Conservation (phyloP, 2,797 vertebrate genomes). For the Pagetopsis macropterus region DNA sequence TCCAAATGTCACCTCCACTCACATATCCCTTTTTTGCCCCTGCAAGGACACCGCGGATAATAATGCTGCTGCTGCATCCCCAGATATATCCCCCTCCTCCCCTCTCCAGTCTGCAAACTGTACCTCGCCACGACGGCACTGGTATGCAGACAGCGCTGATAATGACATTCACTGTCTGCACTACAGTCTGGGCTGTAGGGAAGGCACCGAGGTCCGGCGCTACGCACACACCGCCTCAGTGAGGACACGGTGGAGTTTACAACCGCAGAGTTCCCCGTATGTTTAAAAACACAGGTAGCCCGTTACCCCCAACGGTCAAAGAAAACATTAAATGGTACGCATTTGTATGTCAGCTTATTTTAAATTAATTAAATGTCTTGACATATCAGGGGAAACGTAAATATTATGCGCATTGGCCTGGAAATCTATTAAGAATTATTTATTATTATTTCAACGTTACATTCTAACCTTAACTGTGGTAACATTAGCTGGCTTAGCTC, state of each 20-base stretch:
- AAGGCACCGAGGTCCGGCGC: conserved; percentile 47
- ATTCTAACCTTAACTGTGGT: conserved; percentile 14
- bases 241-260: conserved; percentile 35
- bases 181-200: conserved; percentile 72
- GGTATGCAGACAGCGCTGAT: conserved; percentile 83
- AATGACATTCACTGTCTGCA: conserved; percentile 85
- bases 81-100: conserved; percentile 29
- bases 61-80: conserved; percentile 45
- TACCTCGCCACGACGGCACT: conserved; percentile 70
- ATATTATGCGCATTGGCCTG: neutral
- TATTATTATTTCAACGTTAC: neutral
- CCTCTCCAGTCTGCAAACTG: conserved; percentile 61
- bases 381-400: neutral
- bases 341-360: neutral
- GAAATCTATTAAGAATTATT: neutral
- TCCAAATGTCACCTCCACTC: conserved; percentile 37
- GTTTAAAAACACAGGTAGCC: conserved; percentile 4
- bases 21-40: conserved; percentile 37
- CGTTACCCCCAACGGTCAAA: neutral
- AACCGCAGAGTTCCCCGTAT: conserved; percentile 6
- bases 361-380: neutral
- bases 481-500: conserved; percentile 41
- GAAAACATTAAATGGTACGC: neutral
- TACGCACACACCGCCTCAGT: conserved; percentile 32
- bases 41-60: conserved; percentile 79